Percentiles rank a stretch among this genome's conserved stretches.
Evolutionary conservation across 2,888 invertebrate species (phyloP).

Genomic region (Scaptomyza polygonia): DNA sequence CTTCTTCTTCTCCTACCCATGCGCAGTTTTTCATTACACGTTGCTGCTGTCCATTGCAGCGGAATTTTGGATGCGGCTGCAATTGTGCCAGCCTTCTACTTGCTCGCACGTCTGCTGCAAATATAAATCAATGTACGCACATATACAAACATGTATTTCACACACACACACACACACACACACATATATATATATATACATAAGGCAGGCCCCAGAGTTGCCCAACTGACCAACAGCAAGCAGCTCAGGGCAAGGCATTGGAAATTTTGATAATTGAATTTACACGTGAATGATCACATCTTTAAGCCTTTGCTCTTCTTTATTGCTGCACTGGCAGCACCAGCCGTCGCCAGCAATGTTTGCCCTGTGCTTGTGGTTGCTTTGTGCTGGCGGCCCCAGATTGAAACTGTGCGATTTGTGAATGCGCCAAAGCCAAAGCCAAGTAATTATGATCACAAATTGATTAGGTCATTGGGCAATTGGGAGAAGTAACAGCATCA

Average conservation of each 20-base stretch:
- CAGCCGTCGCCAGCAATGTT: slow-evolving; percentile 15
- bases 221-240: slow-evolving; percentile 38
- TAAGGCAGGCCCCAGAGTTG: slow-evolving; percentile 15
- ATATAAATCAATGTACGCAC: slow-evolving; percentile 49
- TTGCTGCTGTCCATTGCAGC: slow-evolving; percentile 70
- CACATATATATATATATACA: slow-evolving; percentile 15
- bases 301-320: slow-evolving; percentile 63
- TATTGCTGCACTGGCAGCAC: slow-evolving; percentile 35
- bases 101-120: slow-evolving; percentile 46
- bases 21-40: slow-evolving; percentile 71
- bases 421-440: slow-evolving; percentile 50
- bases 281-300: slow-evolving; percentile 82
- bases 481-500: too few relatives aligned
- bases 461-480: slow-evolving; percentile 55
- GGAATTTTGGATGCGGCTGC: slow-evolving; percentile 65
- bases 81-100: slow-evolving; percentile 27
- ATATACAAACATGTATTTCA: neutral
- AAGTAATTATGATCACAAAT: slow-evolving; percentile 74
- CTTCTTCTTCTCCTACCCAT: slow-evolving; percentile 45
- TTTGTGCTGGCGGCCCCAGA: slow-evolving; percentile 37
- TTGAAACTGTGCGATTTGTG: slow-evolving; percentile 55
- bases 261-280: slow-evolving; percentile 82
- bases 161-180: slow-evolving; percentile 11
- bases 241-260: slow-evolving; percentile 45
- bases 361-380: slow-evolving; percentile 18